Percentiles rank a stretch among this genome's conserved stretches.
These are phyloP conservation scores for Hartigia nigra DNA, from an alignment of 2,888 invertebrate genomes.

Conservation along the genomic window DNA sequence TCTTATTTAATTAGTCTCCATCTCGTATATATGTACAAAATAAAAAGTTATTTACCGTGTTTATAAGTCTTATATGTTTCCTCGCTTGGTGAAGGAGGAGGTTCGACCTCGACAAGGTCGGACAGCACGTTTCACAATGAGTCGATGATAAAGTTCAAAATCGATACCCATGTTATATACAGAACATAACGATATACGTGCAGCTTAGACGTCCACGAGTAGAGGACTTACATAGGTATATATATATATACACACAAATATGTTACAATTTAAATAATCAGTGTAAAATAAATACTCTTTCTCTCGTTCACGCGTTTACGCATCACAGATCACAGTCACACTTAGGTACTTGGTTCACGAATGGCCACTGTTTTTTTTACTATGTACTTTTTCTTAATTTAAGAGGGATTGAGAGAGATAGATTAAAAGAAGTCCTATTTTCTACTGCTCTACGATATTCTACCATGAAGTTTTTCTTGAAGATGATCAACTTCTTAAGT, in stretches of 20 bases:
- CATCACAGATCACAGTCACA: conserved; percentile 25
- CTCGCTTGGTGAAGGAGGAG: background rate
- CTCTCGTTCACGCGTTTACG: conserved; percentile 15
- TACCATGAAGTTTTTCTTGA: background rate
- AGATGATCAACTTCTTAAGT: background rate
- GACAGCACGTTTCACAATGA: background rate
- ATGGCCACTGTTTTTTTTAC: background rate
- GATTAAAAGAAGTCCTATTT: background rate
- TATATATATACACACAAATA: conserved; percentile 7
- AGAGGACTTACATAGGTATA: background rate
- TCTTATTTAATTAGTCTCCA: conserved; percentile 47
- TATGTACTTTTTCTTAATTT: background rate
- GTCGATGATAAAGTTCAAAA: background rate
- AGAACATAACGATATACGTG: background rate
- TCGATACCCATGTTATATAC: background rate
- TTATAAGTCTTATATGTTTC: conserved; percentile 34
- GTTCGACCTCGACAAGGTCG: background rate
- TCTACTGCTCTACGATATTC: background rate
- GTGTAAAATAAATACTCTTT: conserved; percentile 21
- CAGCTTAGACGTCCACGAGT: background rate
- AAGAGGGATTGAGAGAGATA: background rate
- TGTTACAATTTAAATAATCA: conserved; percentile 7
- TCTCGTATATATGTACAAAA: conserved; percentile 37
- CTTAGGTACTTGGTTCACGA: conserved; percentile 21
- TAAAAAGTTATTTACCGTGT: conserved; percentile 31